Percentiles rank a stretch among this genome's conserved stretches.
Conservation (phyloP, 64 coral and sea anemone genomes). For the Acropora yongei region DNA sequence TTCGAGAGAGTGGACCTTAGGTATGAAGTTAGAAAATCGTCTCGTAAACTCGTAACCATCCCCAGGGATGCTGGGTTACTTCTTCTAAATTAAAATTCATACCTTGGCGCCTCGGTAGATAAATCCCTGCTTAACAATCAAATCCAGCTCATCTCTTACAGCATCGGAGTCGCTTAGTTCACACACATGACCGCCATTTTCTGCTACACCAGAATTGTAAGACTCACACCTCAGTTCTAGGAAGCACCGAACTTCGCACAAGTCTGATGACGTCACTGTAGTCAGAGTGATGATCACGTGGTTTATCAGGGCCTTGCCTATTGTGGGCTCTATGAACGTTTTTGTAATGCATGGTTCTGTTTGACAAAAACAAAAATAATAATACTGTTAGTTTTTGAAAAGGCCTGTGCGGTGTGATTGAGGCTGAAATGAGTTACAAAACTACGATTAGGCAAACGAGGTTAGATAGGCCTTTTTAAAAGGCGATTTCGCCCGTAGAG, state of each 20-base stretch:
- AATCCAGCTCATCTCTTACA: not conserved
- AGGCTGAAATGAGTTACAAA: too few relatives aligned
- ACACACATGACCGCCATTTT: not conserved
- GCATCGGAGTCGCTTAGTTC: constrained; percentile 14
- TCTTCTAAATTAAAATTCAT: not conserved
- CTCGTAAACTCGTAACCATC: too few relatives aligned
- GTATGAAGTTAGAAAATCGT: too few relatives aligned
- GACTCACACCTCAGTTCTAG: not conserved
- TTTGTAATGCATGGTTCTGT: constrained; percentile 6
- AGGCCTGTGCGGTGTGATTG: too few relatives aligned
- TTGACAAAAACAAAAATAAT: not conserved
- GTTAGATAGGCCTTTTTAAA: too few relatives aligned
- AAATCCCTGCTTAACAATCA: constrained; percentile 15
- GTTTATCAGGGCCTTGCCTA: not conserved
- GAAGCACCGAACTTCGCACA: not conserved
- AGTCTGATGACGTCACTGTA: not conserved
- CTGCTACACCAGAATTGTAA: constrained; percentile 1
- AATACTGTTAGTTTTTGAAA: too few relatives aligned
- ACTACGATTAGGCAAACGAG: too few relatives aligned
- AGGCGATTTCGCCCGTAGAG: too few relatives aligned
- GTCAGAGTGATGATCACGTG: not conserved
- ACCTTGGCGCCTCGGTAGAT: not conserved
- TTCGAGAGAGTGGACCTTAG: too few relatives aligned
- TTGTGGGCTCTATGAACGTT: not conserved
- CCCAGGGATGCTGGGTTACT: too few relatives aligned